Conservation (phyloP, 1,140 invertebrate genomes). For the Rhagoletis pomonella region DNA sequence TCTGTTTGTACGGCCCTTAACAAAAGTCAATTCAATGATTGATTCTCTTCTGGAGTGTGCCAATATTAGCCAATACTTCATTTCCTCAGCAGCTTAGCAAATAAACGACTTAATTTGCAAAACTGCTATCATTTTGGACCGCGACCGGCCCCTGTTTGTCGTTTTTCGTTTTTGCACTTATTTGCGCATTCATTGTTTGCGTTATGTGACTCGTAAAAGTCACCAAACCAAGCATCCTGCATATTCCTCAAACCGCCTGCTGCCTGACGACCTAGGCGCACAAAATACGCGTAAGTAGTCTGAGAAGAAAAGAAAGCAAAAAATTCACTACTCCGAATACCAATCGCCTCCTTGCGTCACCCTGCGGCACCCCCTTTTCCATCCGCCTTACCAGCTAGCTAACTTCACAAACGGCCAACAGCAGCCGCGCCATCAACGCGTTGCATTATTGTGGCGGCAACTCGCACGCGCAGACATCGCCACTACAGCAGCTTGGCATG, state of each 20-base stretch:
- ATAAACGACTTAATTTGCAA: no score
- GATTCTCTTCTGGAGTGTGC: neutral
- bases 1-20: no score
- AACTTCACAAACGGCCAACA: no score
- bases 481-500: neutral
- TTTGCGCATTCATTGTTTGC: neutral
- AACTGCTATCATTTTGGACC: no score
- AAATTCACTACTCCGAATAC: neutral
- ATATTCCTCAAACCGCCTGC: neutral
- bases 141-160: no score
- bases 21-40: no score
- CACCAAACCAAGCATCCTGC: neutral
- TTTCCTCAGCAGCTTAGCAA: no score
- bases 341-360: no score
- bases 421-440: no score
- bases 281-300: neutral
- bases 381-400: neutral
- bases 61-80: neutral
- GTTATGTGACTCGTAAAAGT: neutral
- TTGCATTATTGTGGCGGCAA: conserved; percentile 40
- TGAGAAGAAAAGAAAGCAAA: neutral
- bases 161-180: neutral
- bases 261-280: neutral
- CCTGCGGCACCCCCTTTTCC: no score
- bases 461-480: neutral